phyloP scores from a whole-genome alignment of 2,888 invertebrate species.

The Folsomia manolachei region DNA sequence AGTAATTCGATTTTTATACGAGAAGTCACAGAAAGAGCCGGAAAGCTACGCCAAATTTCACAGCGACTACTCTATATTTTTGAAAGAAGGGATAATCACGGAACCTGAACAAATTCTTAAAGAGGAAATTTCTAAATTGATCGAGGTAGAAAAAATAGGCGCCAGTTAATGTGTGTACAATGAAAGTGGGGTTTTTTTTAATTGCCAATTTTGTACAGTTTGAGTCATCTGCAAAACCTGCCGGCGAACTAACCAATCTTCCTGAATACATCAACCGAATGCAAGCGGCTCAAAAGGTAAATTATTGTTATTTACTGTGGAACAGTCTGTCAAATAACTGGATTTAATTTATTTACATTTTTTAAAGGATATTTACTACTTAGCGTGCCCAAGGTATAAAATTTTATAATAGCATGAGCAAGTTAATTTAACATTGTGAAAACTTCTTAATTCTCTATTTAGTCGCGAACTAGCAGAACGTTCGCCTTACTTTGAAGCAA shows the following conservation, averaged over 20 bases:
- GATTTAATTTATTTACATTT: too few relatives aligned
- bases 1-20: conserved; percentile 78
- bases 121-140: conserved; percentile 85
- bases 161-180: too few relatives aligned
- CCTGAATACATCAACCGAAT: conserved; percentile 76
- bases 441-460: conserved; percentile 24
- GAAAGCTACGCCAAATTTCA: conserved; percentile 82
- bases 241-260: conserved; percentile 71
- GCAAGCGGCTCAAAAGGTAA: conserved; percentile 74
- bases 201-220: too few relatives aligned
- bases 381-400: conserved; percentile 89
- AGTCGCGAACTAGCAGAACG: conserved; percentile 88
- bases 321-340: too few relatives aligned
- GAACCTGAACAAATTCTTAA: conserved; percentile 75
- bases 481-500: conserved; percentile 91
- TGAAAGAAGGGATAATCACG: conserved; percentile 93
- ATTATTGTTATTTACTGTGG: too few relatives aligned
- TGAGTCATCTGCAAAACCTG: conserved; percentile 77
- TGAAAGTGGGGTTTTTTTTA: too few relatives aligned
- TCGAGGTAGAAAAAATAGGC: too few relatives aligned
- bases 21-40: conserved; percentile 78
- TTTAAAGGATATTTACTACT: conserved; percentile 85
- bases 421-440: too few relatives aligned
- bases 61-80: conserved; percentile 84
- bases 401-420: too few relatives aligned